These are phyloP conservation scores for Sylvia atricapilla DNA, from an alignment of 2,113 vertebrate species.

Conservation along the genomic window DNA sequence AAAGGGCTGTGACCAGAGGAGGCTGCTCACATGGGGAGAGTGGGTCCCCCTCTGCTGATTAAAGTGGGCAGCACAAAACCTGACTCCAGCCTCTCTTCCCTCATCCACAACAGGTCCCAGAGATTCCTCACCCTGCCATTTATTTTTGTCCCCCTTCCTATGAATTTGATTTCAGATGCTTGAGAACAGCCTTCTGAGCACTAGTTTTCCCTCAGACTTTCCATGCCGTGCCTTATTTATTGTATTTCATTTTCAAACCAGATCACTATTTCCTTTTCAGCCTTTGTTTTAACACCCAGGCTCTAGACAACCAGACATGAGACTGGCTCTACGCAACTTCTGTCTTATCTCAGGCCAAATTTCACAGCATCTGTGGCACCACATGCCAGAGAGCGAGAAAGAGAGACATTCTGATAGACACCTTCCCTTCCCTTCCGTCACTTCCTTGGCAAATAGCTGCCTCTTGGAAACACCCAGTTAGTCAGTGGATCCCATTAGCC, in stretches of 20 bases:
- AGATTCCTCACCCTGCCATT: neutral
- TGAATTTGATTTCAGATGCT: neutral
- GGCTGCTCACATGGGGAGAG: fast-evolving
- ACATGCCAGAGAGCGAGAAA: neutral
- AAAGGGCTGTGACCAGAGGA: neutral
- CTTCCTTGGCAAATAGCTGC: neutral
- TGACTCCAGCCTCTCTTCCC: neutral
- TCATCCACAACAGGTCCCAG: fast-evolving
- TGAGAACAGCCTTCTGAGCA: neutral
- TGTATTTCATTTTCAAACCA: neutral
- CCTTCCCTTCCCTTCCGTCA: constrained; percentile 33
- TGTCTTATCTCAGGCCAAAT: neutral
- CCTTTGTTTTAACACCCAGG: constrained; percentile 1
- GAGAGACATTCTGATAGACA: neutral
- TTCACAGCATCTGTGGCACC: neutral
- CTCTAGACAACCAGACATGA: neutral
- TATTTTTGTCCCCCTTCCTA: neutral
- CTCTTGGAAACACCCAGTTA: constrained; percentile 57
- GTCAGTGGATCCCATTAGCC: constrained; percentile 41
- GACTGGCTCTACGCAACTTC: neutral
- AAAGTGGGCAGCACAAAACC: neutral
- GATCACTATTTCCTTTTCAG: neutral
- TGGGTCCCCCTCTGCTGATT: fast-evolving
- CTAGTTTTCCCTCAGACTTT: neutral
- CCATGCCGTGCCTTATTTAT: neutral